Conservation (phyloP, 2,113 vertebrate genomes). For the Xerus inauris region DNA sequence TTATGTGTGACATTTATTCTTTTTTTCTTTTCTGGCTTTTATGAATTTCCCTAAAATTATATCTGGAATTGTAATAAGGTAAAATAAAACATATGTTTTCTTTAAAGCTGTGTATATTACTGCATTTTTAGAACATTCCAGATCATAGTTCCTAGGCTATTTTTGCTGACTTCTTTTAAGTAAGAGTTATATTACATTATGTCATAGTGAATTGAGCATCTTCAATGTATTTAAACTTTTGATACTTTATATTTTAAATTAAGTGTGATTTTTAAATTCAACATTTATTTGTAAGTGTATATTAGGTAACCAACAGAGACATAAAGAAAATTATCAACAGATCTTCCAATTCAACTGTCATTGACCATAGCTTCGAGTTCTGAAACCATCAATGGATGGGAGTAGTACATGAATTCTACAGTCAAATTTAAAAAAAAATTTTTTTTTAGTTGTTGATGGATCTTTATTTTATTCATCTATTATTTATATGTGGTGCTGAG, state of each 20-base stretch:
- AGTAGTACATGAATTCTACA: not conserved
- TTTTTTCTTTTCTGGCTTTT: not conserved
- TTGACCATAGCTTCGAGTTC: not conserved
- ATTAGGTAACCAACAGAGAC: not conserved
- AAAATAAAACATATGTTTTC: not conserved
- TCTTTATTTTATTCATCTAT: too few species aligned
- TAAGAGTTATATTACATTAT: not conserved
- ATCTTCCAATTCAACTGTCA: not conserved
- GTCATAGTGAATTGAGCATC: not conserved
- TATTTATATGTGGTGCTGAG: too few species aligned
- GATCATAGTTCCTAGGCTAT: not conserved
- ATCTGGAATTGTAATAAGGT: not conserved
- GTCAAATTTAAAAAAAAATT: too few species aligned
- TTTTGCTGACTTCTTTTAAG: not conserved
- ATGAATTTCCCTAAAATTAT: not conserved
- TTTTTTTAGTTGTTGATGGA: too few species aligned
- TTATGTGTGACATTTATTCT: not conserved
- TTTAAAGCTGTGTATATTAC: not conserved
- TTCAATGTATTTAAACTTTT: constrained; percentile 34
- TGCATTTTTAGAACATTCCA: not conserved
- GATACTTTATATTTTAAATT: not conserved
- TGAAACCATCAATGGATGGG: not conserved
- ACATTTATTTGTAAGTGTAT: not conserved
- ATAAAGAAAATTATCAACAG: not conserved
- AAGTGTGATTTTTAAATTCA: constrained; percentile 17